Conservation (phyloP, 2,113 vertebrate genomes). For the Chionomys nivalis region DNA sequence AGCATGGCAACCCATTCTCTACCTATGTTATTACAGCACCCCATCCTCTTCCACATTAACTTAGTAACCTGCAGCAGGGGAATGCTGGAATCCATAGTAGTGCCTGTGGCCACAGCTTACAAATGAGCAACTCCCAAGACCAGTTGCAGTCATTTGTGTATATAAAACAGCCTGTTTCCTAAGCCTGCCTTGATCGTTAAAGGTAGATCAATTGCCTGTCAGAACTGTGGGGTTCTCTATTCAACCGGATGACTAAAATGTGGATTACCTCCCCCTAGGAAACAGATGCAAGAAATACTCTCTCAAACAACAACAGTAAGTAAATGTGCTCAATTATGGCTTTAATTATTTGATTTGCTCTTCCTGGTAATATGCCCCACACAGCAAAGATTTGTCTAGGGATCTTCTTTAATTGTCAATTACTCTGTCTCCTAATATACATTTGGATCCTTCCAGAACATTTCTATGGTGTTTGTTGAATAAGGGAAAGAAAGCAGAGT, state of each 20-base stretch:
- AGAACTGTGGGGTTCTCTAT: conserved; percentile 40
- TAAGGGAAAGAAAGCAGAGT: background rate
- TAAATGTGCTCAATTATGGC: conserved; percentile 64
- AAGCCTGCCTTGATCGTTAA: conserved; percentile 56
- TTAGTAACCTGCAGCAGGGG: background rate
- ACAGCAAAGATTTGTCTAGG: conserved; percentile 60
- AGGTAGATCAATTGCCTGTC: conserved; percentile 61
- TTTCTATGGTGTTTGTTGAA: conserved; percentile 41
- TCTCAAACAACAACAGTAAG: conserved; percentile 85
- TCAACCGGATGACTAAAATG: conserved; percentile 58
- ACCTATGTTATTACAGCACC: background rate
- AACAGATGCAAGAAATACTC: conserved; percentile 86
- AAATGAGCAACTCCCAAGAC: conserved; percentile 33
- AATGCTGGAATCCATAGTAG: background rate
- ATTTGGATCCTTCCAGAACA: conserved; percentile 45
- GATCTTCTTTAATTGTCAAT: conserved; percentile 64
- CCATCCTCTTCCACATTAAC: background rate
- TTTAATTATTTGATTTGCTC: conserved; percentile 65
- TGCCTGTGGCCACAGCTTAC: conserved; percentile 6
- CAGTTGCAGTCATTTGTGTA: background rate
- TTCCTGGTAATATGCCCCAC: conserved; percentile 40
- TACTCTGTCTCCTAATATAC: conserved; percentile 54
- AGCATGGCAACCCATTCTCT: conserved; percentile 1
- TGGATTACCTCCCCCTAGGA: conserved; percentile 82
- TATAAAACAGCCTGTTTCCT: conserved; percentile 44